phyloP scores from a whole-genome alignment of 2,888 invertebrate genomes.

The Lepidocyrtinus sp. region DNA sequence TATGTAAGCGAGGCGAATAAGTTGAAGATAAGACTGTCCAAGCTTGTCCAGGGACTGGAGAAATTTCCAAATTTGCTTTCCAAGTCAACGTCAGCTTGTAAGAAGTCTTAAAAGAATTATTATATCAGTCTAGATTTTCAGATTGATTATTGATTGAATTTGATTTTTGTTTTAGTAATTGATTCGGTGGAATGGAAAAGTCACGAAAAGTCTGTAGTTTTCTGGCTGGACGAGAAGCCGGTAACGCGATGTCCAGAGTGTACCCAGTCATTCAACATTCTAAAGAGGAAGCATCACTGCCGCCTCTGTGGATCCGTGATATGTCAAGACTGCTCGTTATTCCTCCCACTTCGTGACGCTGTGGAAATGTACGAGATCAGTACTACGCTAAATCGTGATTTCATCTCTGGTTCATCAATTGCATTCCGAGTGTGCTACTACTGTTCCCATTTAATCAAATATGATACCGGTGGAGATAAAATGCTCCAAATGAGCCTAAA shows the following conservation, averaged over 20 bases:
- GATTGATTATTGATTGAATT: too few species aligned
- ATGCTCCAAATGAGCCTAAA: too few species aligned
- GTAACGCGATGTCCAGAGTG: slow-evolving; percentile 94
- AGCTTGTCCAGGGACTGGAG: slow-evolving; percentile 75
- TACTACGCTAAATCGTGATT: slow-evolving; percentile 45
- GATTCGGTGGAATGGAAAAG: slow-evolving; percentile 72
- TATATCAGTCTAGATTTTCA: too few species aligned
- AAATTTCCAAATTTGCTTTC: slow-evolving; percentile 51
- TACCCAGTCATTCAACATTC: slow-evolving; percentile 88
- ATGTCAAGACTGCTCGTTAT: slow-evolving; percentile 92
- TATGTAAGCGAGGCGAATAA: slow-evolving; percentile 97
- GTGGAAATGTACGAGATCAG: slow-evolving; percentile 53
- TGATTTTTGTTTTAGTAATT: slow-evolving; percentile 50
- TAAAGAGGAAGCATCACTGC: slow-evolving; percentile 95
- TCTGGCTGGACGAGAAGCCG: slow-evolving; percentile 93
- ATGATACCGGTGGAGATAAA: slow-evolving; percentile 23
- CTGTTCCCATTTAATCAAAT: slow-evolving; percentile 53
- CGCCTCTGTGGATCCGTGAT: slow-evolving; percentile 94
- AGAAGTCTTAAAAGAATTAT: too few species aligned
- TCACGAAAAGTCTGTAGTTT: slow-evolving; percentile 81
- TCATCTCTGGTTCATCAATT: slow-evolving; percentile 45
- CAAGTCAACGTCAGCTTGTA: slow-evolving; percentile 55
- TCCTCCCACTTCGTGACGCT: slow-evolving; percentile 76
- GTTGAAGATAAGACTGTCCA: slow-evolving; percentile 92
- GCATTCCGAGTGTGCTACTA: slow-evolving; percentile 62